phyloP scores from a whole-genome alignment of 2,888 invertebrate species.

The Agriopis leucophaearia region DNA sequence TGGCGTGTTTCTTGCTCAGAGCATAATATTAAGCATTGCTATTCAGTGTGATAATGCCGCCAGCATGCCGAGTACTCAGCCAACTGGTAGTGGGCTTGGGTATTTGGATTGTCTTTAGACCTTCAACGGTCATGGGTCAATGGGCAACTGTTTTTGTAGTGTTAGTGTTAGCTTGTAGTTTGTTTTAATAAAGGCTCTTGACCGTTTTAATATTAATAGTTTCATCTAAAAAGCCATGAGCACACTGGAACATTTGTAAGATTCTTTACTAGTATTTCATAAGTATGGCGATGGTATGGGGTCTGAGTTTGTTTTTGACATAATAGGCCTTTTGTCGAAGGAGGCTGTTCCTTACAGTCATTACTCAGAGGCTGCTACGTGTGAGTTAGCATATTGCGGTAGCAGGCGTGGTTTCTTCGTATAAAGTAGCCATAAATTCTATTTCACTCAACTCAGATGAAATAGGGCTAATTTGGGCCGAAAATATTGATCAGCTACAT shows the following conservation, averaged over 20 bases:
- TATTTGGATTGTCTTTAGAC: no score
- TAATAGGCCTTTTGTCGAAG: constrained; percentile 76
- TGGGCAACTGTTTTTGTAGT: no score
- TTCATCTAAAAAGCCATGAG: neutral
- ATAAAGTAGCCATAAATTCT: constrained; percentile 48
- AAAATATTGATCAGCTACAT: constrained; percentile 37
- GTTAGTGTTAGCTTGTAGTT: no score
- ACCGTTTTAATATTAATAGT: no score
- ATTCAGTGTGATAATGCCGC: no score
- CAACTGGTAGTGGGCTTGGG: no score
- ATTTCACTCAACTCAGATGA: constrained; percentile 46
- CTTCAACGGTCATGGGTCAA: no score
- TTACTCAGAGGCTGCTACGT: constrained; percentile 61
- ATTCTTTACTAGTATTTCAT: constrained; percentile 18
- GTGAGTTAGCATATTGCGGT: constrained; percentile 66
- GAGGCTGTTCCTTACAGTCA: constrained; percentile 67
- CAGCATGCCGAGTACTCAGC: no score
- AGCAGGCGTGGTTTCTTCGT: constrained; percentile 45
- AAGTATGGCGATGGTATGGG: constrained; percentile 11
- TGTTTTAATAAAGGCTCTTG: no score
- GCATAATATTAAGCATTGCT: no score
- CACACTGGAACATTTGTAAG: neutral
- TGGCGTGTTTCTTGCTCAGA: no score
- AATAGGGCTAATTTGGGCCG: constrained; percentile 44
- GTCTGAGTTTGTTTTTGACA: constrained; percentile 77